Evolutionary conservation across 1,140 invertebrate species (phyloP).

Genomic region (Nasonia vitripennis): DNA sequence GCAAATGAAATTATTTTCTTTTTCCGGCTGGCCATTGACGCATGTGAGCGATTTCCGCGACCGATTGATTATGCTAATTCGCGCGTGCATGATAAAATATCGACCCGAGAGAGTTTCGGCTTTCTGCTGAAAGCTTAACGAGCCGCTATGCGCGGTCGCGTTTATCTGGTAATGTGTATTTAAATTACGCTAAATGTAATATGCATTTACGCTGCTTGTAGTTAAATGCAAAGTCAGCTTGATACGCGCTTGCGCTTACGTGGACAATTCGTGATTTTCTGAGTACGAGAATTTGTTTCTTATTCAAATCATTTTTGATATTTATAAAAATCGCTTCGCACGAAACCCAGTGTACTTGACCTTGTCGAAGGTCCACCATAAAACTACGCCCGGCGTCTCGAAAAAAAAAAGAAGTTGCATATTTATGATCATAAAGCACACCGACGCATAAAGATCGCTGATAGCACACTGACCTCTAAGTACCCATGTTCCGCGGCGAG

Average conservation of each 20-base stretch:
- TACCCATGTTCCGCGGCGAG: slow-evolving; percentile 96
- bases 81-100: background rate
- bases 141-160: background rate
- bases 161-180: background rate
- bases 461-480: slow-evolving; percentile 81
- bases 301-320: no score
- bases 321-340: no score
- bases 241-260: background rate
- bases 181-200: background rate
- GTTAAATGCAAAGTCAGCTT: background rate
- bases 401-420: background rate
- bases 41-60: background rate
- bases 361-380: background rate
- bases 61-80: slow-evolving; percentile 31
- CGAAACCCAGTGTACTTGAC: background rate
- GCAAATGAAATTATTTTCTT: slow-evolving; percentile 14
- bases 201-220: background rate
- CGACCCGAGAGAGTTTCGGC: background rate
- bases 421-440: background rate
- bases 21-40: background rate
- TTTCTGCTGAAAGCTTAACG: background rate
- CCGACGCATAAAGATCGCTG: background rate
- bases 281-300: no score
- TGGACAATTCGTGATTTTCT: no score
- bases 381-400: no score